Base-by-base conservation (phyloP, 2,888 invertebrate genomes). In the Andrena haemorrhoa region DNA sequence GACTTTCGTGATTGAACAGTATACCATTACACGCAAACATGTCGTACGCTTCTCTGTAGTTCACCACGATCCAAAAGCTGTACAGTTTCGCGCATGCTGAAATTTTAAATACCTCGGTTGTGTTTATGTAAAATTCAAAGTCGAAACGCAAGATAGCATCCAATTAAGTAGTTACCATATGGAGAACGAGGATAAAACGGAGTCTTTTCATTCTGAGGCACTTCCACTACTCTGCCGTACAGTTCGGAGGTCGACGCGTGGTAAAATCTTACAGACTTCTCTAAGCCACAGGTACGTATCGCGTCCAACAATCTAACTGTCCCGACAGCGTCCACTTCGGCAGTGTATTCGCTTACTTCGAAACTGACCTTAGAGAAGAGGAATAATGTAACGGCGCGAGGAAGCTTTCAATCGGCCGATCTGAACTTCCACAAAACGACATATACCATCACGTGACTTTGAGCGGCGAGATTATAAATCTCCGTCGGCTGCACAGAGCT, bases 341-440 rank as follows among this genome's bases (percentile, higher is more conserved):
- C 99, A 0, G 99, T 99, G 92, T 99, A 99, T 94, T 99, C 99
- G 90, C 99, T 98, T 82, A 99, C 95, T 92, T 99, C 99, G 93
- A 99, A 99, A 0, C 99, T 99, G 58, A 97, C 96, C 96, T 96
- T 89, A 35, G 84, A 74, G 64, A 73, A 26, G n/a, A 26, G 60
- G 16, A 49, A 41, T 7, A 53, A 56, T 26, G 5, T 5, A 41
- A 58, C 10, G 23, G 12, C 7, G 26, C 3, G 0, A 5, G 5
- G 16, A 5, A 41, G 16, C 4, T 16, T 41, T 41, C 1, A 16
- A 16, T 1, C 41, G 0, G 31, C 0, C 12, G 12, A 35, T 10
- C 10, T 49, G 31, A 41, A n/a, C 58, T 2, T 60, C 2, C 12
- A 49, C 20, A 61, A 41, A 3, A 10, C 23, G 7, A 41, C 49